Evolutionary conservation across 2,797 vertebrate genomes (phyloP).

Genomic region (Phrynocephalus vlangalii): DNA sequence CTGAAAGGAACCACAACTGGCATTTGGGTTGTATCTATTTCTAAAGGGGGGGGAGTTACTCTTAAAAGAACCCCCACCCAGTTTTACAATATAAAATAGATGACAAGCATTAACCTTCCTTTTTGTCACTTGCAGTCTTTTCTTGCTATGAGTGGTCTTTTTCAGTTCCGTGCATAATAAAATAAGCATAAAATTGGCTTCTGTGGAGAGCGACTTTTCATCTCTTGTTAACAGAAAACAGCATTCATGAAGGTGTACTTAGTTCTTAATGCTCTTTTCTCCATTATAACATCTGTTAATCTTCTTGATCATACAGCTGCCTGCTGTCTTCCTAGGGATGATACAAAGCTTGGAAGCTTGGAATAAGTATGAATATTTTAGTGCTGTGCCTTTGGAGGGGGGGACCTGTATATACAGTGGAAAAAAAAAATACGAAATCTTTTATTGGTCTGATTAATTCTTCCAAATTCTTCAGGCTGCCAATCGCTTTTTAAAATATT

Average conservation of each 20-base stretch:
- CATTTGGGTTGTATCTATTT: slow-evolving; percentile 10
- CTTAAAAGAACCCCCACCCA: background rate
- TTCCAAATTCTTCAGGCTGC: background rate
- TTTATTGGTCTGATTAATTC: background rate
- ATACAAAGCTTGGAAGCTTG: slow-evolving; percentile 3
- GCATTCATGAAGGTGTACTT: slow-evolving; percentile 21
- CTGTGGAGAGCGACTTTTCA: slow-evolving; percentile 22
- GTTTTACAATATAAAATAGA: slow-evolving; percentile 19
- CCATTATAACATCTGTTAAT: slow-evolving; percentile 16
- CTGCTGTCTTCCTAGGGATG: slow-evolving; percentile 19
- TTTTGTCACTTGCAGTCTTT: slow-evolving; percentile 16
- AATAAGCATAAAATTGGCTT: slow-evolving; percentile 28
- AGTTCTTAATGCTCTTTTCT: slow-evolving; percentile 23
- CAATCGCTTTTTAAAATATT: background rate
- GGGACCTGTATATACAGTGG: background rate
- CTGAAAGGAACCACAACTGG: background rate
- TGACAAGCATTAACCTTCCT: slow-evolving; percentile 19
- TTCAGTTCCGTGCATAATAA: slow-evolving; percentile 19
- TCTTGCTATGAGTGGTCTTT: slow-evolving; percentile 8
- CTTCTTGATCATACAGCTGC: slow-evolving; percentile 20
- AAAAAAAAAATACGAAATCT: background rate
- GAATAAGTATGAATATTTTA: slow-evolving; percentile 17
- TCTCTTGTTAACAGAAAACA: slow-evolving; percentile 39
- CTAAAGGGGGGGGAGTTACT: background rate
- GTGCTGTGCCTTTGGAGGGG: background rate